Base-by-base conservation (phyloP, 2,888 invertebrate genomes). In the Pachycephus smyrnensis region DNA sequence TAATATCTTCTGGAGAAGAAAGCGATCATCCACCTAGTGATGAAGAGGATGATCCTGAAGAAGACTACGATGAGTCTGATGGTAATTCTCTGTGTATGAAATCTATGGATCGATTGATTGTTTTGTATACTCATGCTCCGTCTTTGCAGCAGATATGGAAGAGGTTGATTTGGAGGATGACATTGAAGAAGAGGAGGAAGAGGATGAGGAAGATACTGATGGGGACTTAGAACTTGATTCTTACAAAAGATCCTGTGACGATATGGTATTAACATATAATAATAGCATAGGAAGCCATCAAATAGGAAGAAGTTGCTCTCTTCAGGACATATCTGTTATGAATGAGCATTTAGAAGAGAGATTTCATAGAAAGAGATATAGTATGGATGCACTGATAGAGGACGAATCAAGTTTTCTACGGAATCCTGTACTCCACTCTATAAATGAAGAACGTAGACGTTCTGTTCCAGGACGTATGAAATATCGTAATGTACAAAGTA, bases 291-390 rank as follows among this genome's bases (percentile, higher is more conserved):
- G 84, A 35, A 71, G 83, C 77, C 76, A 82, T 15, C 80, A 84
- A 32, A 88, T 88, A 82, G 86, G 89, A 79, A 88, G 88, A 31
- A 91, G 90, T 80, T 81, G 86, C 71, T 91, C 90, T 36, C 82
- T 90, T n/a, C 89, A 91, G 82, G 90, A 91, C 80, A 80, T 91
- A 33, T 76, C 79, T 3, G 33, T 74, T 4, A 35, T 75, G 55
- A 40, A 15, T 12, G 12, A 32, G 31, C 75, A 73, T 23, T 23
- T 40, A 30, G 76, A 76, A 31, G 12, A 75, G 33, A 40, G 36
- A 73, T 77, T 68, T 73, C 75, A 40, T 30, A 80, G 74, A 35
- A 84, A 81, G 11, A 79, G 82, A 32, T 37, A 82, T 31, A 85
- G 86, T 75, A 73, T 80, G n/a, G 83, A 83, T 78, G 73, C 77